phyloP scores from a whole-genome alignment of 2,888 invertebrate genomes.

The Chamaedrilus cognettii region DNA sequence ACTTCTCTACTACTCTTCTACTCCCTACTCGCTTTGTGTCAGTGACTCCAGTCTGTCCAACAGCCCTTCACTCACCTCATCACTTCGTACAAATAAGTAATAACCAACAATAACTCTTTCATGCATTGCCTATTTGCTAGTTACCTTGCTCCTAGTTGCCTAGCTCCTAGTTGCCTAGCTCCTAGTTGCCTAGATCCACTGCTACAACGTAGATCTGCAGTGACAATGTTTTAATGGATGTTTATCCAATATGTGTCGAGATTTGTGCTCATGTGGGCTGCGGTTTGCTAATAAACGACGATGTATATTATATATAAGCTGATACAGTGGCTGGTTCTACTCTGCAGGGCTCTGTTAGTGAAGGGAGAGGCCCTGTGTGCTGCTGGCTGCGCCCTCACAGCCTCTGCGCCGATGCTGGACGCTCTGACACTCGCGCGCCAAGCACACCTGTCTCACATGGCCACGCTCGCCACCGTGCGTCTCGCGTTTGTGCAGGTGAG shows the following conservation, averaged over 20 bases:
- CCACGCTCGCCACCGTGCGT: conserved; percentile 75
- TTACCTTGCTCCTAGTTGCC: neutral
- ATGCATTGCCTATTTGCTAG: neutral
- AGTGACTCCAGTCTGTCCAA: neutral
- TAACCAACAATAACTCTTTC: neutral
- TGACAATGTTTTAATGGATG: neutral
- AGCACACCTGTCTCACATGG: conserved; percentile 77
- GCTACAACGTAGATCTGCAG: neutral
- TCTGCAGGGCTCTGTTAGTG: conserved; percentile 49
- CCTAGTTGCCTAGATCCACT: neutral
- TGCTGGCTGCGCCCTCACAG: conserved; percentile 52
- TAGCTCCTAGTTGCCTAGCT: neutral
- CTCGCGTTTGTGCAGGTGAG: conserved; percentile 73
- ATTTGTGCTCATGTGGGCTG: conserved; percentile 1
- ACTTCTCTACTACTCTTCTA: no score
- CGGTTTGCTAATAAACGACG: no score
- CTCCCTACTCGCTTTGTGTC: neutral
- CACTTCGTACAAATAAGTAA: neutral
- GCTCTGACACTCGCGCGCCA: conserved; percentile 75
- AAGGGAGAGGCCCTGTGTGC: conserved; percentile 50
- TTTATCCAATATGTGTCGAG: no score
- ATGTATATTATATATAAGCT: neutral
- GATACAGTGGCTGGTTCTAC: neutral
- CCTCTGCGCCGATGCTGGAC: conserved; percentile 65
- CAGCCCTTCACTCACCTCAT: neutral